Conservation (phyloP, 2,113 vertebrate species). For the Petrocephalus microphthalmus region DNA sequence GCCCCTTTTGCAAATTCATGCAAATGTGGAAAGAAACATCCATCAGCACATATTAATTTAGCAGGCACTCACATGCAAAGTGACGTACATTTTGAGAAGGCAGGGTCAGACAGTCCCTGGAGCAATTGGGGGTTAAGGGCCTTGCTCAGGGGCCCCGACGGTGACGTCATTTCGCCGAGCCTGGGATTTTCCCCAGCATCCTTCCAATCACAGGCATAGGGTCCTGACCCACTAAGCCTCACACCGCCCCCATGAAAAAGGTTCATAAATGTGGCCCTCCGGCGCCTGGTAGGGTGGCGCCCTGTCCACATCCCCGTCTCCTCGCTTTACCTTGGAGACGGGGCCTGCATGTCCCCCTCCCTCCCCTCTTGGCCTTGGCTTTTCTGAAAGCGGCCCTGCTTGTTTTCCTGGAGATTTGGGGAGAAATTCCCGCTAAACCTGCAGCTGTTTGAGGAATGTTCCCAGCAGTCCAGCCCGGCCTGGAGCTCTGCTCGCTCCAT, state of each 20-base stretch:
- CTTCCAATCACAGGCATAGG: background rate
- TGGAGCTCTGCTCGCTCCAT: constrained; percentile 49
- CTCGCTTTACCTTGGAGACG: constrained; percentile 45
- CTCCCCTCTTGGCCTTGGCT: constrained; percentile 23
- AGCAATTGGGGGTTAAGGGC: background rate
- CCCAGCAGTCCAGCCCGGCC: constrained; percentile 38
- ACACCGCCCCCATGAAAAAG: background rate
- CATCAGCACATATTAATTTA: background rate
- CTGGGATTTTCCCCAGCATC: background rate
- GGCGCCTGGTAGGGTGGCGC: constrained; percentile 17
- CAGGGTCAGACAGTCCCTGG: background rate
- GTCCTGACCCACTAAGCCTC: background rate
- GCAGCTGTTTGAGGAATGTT: constrained; percentile 66
- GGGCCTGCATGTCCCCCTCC: background rate
- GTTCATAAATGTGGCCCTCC: background rate
- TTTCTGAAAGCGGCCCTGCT: constrained; percentile 52
- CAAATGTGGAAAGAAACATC: background rate
- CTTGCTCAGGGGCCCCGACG: background rate
- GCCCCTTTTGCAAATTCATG: constrained; percentile 28
- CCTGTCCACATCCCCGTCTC: constrained; percentile 43
- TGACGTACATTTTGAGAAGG: background rate
- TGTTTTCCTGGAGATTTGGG: constrained; percentile 55
- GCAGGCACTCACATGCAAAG: background rate
- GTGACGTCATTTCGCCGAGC: background rate
- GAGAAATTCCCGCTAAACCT: constrained; percentile 65